Evolutionary conservation across 2,797 vertebrate genomes (phyloP).

Genomic region (Pipistrellus kuhlii): DNA sequence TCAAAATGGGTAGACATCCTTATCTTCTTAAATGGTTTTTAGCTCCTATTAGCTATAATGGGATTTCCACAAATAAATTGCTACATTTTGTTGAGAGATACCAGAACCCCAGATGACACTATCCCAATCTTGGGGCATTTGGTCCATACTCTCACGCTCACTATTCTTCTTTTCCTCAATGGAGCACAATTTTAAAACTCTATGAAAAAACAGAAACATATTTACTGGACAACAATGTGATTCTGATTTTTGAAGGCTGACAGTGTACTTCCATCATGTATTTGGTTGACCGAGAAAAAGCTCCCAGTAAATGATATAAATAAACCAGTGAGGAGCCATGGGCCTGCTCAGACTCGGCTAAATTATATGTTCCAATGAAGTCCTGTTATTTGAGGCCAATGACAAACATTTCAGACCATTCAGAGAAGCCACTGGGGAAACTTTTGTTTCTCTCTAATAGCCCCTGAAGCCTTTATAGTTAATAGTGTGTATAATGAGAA

Average conservation of each 20-base stretch:
- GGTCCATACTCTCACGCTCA: conserved; percentile 59
- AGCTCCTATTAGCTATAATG: conserved; percentile 73
- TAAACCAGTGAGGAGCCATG: conserved; percentile 46
- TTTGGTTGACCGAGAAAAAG: conserved; percentile 63
- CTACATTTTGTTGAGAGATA: conserved; percentile 22
- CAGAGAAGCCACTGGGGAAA: conserved; percentile 53
- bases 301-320: conserved; percentile 74
- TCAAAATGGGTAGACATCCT: conserved; percentile 74
- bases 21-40: conserved; percentile 75
- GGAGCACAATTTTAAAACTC: conserved; percentile 75
- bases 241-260: conserved; percentile 80
- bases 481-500: conserved; percentile 72
- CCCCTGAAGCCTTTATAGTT: conserved; percentile 73
- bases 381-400: conserved; percentile 55
- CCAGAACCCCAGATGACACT: conserved; percentile 72
- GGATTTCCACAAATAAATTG: conserved; percentile 78
- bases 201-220: conserved; percentile 71
- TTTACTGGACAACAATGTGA: conserved; percentile 67
- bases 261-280: conserved; percentile 32
- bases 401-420: conserved; percentile 79
- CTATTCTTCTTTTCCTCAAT: conserved; percentile 63
- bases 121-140: conserved; percentile 35
- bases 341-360: conserved; percentile 63
- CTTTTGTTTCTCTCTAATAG: conserved; percentile 79
- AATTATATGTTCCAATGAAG: conserved; percentile 70